Evolutionary conservation across 2,113 vertebrate species (phyloP), one percentile per base, ranked within the genome.

Genomic region (Saccopteryx leptura): DNA sequence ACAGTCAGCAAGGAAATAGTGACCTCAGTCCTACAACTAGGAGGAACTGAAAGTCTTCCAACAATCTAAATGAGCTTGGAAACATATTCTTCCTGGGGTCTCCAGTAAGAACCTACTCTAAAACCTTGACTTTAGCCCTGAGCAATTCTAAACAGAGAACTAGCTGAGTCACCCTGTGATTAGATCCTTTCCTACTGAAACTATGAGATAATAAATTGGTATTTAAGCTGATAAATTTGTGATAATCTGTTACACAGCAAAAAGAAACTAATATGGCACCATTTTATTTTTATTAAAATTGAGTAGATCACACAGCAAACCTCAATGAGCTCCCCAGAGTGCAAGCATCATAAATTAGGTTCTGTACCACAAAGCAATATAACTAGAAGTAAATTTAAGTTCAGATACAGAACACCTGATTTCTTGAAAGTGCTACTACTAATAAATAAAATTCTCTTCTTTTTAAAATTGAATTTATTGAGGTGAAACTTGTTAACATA

Each of bases 361-460:
- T 89, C 8, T 89, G 2, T 26, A 76, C 1, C 9, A 80, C 14
- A 91, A 83, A 85, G 13, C 5, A 76, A 76, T 58, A 91, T 76
- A 74, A 58, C 9, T 52, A 68, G 4, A 85, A 93, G 68, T 58
- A 58, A 80, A 52, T 80, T 24, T 69, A 95, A 52, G 71, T 90
- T 15, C 65, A 91, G 46, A 14, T 58, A 9, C 5, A 69, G 26
- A 90, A 91, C 56, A 31, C 5, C 33, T 9, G 28, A 10, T 24
- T 91, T 17, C 61, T 69, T 88, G 56, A 93, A 96, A 95, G 81
- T 39, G 7, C 69, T 85, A 87, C 63, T 84, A 88, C 84, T 88
- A 46, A 88, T 76, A 76, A 56, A 14, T 7, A 85, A 94, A 84
- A 87, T 2, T 56, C 17, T 68, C 6, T 78, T 28, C 13, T 61